Evolutionary conservation across 1,140 invertebrate genomes (phyloP).

Genomic region (Penaeus indicus): DNA sequence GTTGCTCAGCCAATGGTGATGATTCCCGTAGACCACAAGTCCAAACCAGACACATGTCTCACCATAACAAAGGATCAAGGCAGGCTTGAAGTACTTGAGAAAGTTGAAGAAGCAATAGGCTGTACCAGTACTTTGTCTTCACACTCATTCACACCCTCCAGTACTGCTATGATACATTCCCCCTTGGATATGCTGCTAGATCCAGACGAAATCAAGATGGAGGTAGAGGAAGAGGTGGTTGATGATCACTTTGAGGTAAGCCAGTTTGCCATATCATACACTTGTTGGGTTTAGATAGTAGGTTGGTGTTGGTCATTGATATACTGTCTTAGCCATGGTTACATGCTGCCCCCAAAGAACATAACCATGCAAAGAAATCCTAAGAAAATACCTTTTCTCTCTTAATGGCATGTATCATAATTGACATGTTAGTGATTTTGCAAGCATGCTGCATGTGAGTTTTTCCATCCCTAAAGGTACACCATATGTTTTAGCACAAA

Average conservation of each 20-base stretch:
- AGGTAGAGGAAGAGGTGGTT: constrained; percentile 54
- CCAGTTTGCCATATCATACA: not conserved
- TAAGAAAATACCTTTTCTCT: no score
- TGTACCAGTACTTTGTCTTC: not conserved
- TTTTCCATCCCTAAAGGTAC: no score
- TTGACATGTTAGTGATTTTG: no score
- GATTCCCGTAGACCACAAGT: constrained; percentile 42
- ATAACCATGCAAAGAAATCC: no score
- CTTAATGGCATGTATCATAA: no score
- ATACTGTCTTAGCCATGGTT: no score
- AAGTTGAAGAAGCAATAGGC: not conserved
- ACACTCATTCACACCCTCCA: not conserved
- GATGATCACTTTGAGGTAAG: constrained; percentile 61
- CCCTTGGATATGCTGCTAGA: constrained; percentile 43
- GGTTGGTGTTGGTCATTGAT: no score
- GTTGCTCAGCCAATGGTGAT: constrained; percentile 45
- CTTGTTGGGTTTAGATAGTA: no score
- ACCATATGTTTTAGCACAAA: no score
- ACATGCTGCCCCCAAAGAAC: no score
- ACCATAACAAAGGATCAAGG: not conserved
- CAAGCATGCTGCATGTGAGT: no score
- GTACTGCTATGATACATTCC: not conserved
- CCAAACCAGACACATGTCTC: not conserved
- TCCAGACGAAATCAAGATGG: constrained; percentile 58
- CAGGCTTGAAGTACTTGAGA: not conserved